phyloP scores from a whole-genome alignment of 2,888 invertebrate genomes.

The Metalampra italica region DNA sequence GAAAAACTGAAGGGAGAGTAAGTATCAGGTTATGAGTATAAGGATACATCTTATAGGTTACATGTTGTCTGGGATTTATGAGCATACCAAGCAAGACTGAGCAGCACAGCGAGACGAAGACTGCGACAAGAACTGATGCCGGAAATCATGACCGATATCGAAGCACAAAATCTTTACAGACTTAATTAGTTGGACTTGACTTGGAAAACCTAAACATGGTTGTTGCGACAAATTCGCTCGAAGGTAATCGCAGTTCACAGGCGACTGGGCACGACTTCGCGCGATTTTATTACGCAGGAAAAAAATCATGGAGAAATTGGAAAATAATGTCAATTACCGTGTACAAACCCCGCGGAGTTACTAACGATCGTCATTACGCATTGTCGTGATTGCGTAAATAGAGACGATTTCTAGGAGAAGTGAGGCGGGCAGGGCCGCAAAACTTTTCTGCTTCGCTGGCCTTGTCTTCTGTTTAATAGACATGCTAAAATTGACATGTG shows the following conservation, averaged over 20 bases:
- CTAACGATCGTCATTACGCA: conserved; percentile 73
- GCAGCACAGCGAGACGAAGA: too few species aligned
- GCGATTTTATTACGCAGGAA: conserved; percentile 64
- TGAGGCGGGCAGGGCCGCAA: conserved; percentile 47
- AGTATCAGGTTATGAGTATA: too few species aligned
- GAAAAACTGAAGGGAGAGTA: too few species aligned
- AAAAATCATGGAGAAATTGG: conserved; percentile 63
- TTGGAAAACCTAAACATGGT: conserved; percentile 1
- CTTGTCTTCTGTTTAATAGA: conserved; percentile 39
- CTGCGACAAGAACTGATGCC: too few species aligned
- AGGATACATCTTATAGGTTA: too few species aligned
- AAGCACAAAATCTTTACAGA: too few species aligned
- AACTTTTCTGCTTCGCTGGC: conserved; percentile 66
- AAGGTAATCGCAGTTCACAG: conserved; percentile 26
- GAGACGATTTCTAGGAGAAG: conserved; percentile 57
- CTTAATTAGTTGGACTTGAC: neutral
- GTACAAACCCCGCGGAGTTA: conserved; percentile 51
- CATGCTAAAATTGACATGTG: conserved; percentile 31
- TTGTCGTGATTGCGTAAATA: conserved; percentile 71
- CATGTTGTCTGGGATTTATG: too few species aligned
- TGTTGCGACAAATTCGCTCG: conserved; percentile 13
- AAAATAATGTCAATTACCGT: conserved; percentile 76
- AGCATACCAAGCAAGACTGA: too few species aligned
- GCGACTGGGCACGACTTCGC: conserved; percentile 51
- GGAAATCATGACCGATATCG: too few species aligned